These are phyloP conservation scores for Lomographa bimaculata DNA, from an alignment of 2,888 invertebrate genomes.

Conservation along the genomic window DNA sequence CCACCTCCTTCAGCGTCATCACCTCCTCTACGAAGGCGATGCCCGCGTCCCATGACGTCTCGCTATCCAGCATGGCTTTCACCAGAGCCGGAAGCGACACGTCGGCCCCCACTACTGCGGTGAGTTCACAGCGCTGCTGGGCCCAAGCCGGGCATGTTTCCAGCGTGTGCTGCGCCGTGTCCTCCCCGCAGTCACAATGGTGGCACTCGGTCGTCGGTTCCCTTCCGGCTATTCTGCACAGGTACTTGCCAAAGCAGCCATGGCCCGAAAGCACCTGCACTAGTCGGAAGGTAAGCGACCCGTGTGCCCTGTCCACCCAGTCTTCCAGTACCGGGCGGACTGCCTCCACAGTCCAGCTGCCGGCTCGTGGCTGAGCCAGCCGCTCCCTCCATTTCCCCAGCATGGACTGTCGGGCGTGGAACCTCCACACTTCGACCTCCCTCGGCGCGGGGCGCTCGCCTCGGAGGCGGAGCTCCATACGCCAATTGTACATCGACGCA, in stretches of 20 bases:
- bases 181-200: constrained; percentile 4
- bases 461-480: not conserved
- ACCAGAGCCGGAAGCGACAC: constrained; percentile 7
- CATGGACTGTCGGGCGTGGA: not conserved
- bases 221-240: constrained; percentile 2
- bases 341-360: not conserved
- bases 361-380: not conserved
- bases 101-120: not conserved
- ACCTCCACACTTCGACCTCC: not conserved
- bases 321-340: not conserved
- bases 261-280: too few species aligned
- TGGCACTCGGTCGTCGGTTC: constrained; percentile 5
- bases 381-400: not conserved
- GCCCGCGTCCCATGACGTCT: constrained; percentile 1
- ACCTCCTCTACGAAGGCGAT: constrained; percentile 5
- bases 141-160: constrained; percentile 8
- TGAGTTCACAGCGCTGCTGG: not conserved
- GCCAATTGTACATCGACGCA: not conserved
- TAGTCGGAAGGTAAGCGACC: not conserved
- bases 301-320: constrained; percentile 1
- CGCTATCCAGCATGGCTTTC: constrained; percentile 2
- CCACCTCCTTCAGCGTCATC: constrained; percentile 5
- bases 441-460: not conserved
- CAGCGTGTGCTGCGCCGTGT: constrained; percentile 13
- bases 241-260: constrained; percentile 5